phyloP scores from a whole-genome alignment of 1,140 invertebrate genomes.

The Anastatus disparis region DNA sequence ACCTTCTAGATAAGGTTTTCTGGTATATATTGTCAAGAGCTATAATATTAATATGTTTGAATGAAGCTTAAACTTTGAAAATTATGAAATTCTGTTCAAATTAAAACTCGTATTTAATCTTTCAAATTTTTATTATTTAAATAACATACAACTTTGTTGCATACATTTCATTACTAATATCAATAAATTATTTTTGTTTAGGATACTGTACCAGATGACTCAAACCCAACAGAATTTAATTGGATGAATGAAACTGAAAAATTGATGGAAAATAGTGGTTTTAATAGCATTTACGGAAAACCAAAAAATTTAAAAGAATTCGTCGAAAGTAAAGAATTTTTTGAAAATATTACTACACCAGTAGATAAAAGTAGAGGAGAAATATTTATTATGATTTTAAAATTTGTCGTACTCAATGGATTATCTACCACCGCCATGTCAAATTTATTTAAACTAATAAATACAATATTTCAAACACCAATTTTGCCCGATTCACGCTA shows the following conservation, averaged over 20 bases:
- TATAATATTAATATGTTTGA: too few relatives aligned
- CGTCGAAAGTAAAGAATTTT: not conserved
- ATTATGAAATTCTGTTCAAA: too few relatives aligned
- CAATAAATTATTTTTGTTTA: too few relatives aligned
- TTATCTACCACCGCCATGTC: not conserved
- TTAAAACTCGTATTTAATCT: too few relatives aligned
- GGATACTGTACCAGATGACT: too few relatives aligned
- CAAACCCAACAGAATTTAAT: not conserved
- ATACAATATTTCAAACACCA: not conserved
- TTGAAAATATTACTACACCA: not conserved
- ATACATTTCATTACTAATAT: too few relatives aligned
- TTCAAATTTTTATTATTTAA: too few relatives aligned
- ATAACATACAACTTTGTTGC: too few relatives aligned
- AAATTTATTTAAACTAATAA: slow-evolving; percentile 24
- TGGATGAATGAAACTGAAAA: not conserved
- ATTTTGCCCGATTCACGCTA: slow-evolving; percentile 14
- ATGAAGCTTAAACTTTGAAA: too few relatives aligned
- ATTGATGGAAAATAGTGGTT: not conserved
- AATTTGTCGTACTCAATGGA: not conserved
- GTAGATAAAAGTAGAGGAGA: not conserved
- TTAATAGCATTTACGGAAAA: not conserved
- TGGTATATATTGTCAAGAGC: too few relatives aligned
- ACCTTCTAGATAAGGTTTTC: too few relatives aligned
- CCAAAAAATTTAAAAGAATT: not conserved
- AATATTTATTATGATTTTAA: slow-evolving; percentile 16